Conservation (phyloP, 2,113 vertebrate species). For the Tragulus kanchil region DNA sequence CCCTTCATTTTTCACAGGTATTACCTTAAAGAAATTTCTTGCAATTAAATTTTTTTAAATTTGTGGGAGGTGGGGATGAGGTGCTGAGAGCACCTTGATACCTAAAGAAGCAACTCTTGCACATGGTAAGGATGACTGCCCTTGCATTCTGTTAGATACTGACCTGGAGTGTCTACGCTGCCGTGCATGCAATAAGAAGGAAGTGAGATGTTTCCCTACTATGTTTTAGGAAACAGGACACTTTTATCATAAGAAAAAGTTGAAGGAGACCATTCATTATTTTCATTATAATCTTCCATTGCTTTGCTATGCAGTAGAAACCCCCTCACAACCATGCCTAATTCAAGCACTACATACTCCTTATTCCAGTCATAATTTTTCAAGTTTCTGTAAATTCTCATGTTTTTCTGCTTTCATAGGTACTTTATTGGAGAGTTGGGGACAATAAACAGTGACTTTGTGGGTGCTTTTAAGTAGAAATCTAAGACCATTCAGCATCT, state of each 20-base stretch:
- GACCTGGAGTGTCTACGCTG: neutral
- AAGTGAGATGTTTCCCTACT: neutral
- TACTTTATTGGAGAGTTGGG: neutral
- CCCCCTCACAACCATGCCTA: neutral
- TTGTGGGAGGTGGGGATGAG: neutral
- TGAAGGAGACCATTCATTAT: neutral
- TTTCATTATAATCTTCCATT: neutral
- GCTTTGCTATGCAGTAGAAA: neutral
- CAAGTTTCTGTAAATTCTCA: neutral
- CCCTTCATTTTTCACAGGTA: neutral
- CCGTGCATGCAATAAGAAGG: neutral
- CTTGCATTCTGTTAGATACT: neutral
- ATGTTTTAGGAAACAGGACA: neutral
- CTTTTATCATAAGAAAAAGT: neutral
- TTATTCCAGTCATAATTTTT: neutral
- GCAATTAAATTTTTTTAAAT: neutral
- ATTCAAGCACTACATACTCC: neutral
- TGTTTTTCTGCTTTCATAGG: neutral
- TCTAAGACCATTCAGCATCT: neutral
- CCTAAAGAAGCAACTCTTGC: neutral
- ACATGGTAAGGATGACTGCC: neutral
- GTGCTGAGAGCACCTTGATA: neutral
- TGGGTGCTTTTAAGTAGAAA: neutral
- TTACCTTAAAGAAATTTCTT: neutral
- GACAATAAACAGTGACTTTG: neutral